phyloP scores from a whole-genome alignment of 1,140 invertebrate genomes.

The Monochamus saltuarius region DNA sequence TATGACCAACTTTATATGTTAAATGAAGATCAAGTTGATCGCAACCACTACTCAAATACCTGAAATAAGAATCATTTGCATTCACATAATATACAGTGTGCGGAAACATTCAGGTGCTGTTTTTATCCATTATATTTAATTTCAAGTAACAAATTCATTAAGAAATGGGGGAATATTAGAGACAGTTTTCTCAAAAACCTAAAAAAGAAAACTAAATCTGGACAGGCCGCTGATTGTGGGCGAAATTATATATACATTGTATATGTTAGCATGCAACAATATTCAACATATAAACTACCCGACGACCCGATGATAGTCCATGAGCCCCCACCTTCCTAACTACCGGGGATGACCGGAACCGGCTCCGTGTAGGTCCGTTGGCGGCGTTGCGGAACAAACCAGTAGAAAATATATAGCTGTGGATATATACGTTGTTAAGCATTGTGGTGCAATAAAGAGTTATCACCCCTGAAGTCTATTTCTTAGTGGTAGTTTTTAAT shows the following conservation, averaged over 20 bases:
- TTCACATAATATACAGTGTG: neutral
- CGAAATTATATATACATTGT: conserved; percentile 20
- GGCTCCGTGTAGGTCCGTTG: no score
- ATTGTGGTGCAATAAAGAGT: no score
- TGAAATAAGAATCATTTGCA: conserved; percentile 4
- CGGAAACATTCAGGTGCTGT: neutral
- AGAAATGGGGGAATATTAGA: conserved; percentile 18
- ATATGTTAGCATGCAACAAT: neutral
- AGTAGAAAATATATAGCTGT: no score
- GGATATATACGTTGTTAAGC: no score
- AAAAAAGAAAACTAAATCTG: conserved; percentile 20
- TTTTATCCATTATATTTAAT: neutral
- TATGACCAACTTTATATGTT: conserved; percentile 6
- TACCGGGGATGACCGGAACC: no score
- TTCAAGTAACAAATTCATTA: conserved; percentile 15
- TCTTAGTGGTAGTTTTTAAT: neutral
- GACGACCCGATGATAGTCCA: no score
- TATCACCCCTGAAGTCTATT: no score
- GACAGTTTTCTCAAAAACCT: conserved; percentile 15
- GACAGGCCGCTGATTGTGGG: conserved; percentile 16
- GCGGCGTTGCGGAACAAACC: neutral
- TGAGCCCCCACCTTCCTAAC: no score
- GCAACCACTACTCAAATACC: conserved; percentile 1
- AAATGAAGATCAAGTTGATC: conserved; percentile 12
- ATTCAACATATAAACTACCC: no score